A percentile compares a stretch with the other conserved stretches of the same genome.
Conservation (phyloP, 2,888 invertebrate species). For the Aproaerema taeniolella region DNA sequence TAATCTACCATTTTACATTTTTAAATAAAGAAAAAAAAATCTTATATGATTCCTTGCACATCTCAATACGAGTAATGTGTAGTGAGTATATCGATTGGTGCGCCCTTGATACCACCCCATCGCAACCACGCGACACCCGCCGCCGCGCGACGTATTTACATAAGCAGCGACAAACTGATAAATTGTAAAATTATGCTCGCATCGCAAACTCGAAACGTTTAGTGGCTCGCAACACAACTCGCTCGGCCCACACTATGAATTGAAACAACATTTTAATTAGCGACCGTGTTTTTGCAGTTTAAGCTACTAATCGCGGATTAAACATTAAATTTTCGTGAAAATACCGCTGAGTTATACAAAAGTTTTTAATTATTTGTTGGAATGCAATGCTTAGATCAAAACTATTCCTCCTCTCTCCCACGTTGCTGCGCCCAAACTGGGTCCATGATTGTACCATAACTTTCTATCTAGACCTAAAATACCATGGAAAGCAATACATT, state of each 20-base stretch:
- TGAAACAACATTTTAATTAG: neutral
- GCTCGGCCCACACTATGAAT: neutral
- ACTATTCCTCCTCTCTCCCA: too few species aligned
- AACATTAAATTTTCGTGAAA: neutral
- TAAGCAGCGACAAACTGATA: conserved; percentile 9
- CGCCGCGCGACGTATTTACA: conserved; percentile 4
- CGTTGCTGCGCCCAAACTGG: too few species aligned
- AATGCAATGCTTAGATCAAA: too few species aligned
- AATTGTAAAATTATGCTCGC: conserved; percentile 4
- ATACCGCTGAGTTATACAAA: neutral
- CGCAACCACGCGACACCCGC: neutral
- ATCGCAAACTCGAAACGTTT: neutral
- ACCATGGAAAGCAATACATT: too few species aligned
- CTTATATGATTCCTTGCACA: neutral
- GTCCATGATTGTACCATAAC: too few species aligned
- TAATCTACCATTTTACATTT: neutral
- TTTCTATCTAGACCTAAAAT: too few species aligned
- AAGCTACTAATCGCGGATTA: neutral
- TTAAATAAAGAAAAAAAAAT: neutral
- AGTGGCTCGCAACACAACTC: too few species aligned
- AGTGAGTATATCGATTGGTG: too few species aligned
- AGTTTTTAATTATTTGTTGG: neutral
- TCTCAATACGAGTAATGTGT: neutral
- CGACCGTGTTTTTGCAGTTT: neutral
- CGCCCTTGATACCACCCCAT: too few species aligned